Percentiles rank a stretch among this genome's conserved stretches.
These are phyloP conservation scores for Leptoclinus maculatus DNA, from an alignment of 2,797 vertebrate genomes.

Conservation along the genomic window DNA sequence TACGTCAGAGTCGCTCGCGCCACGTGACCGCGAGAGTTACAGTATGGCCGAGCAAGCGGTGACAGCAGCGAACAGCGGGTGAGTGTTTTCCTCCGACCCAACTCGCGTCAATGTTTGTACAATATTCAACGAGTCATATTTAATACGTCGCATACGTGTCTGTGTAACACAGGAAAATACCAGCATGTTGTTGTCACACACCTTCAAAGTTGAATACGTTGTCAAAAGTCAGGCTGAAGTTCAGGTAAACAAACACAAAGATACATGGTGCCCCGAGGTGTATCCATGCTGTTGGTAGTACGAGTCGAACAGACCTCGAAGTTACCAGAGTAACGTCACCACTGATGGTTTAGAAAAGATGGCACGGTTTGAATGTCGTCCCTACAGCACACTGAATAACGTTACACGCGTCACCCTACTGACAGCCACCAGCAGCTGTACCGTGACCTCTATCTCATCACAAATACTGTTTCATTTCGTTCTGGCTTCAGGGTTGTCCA, in stretches of 20 bases:
- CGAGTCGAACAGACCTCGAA: neutral
- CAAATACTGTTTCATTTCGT: constrained; percentile 3
- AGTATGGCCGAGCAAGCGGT: constrained; percentile 63
- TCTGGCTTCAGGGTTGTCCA: constrained; percentile 70
- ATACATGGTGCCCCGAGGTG: too few relatives aligned
- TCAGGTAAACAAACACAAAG: neutral
- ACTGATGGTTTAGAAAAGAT: neutral
- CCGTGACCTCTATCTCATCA: too few relatives aligned
- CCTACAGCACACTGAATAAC: too few relatives aligned
- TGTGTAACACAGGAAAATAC: accelerated
- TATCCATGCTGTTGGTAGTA: too few relatives aligned
- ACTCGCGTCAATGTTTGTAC: accelerated
- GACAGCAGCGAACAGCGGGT: constrained; percentile 61
- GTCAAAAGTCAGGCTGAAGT: neutral
- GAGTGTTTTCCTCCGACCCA: constrained; percentile 22
- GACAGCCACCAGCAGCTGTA: too few relatives aligned
- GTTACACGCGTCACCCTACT: too few relatives aligned
- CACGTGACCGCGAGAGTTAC: constrained; percentile 49
- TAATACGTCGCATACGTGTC: too few relatives aligned
- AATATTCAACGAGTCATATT: neutral
- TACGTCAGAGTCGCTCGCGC: neutral
- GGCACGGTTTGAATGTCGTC: neutral
- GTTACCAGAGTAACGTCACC: neutral
- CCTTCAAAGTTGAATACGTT: neutral
- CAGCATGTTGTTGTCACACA: neutral